Evolutionary conservation across 2,113 vertebrate species (phyloP).

Genomic region (Tyrannus savana): DNA sequence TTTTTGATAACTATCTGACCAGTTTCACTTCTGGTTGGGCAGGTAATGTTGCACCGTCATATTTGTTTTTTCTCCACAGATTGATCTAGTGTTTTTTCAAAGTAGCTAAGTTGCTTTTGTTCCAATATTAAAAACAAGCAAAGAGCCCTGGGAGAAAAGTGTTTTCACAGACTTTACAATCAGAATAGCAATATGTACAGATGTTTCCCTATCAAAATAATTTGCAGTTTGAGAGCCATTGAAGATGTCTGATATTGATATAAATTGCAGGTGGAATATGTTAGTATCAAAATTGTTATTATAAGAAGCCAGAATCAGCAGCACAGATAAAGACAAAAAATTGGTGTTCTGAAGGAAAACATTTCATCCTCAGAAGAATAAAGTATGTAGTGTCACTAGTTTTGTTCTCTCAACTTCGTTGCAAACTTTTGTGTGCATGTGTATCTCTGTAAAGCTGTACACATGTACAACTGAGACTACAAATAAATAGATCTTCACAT

Average conservation of each 20-base stretch:
- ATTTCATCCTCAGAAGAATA: neutral
- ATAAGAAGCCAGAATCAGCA: neutral
- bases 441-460: neutral
- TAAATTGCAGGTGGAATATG: neutral
- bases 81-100: neutral
- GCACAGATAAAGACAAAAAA: neutral
- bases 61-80: neutral
- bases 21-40: neutral
- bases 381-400: neutral
- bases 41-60: neutral
- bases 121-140: neutral
- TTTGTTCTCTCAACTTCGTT: neutral
- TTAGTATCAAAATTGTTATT: neutral
- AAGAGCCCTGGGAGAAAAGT: neutral
- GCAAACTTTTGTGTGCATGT: neutral
- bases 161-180: neutral
- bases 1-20: neutral
- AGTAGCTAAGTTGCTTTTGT: neutral
- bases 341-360: neutral
- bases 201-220: neutral
- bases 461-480: neutral
- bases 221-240: slow-evolving; percentile 8
- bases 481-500: neutral
- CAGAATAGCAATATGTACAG: neutral
- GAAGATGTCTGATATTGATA: neutral